Percentiles rank a stretch among this genome's conserved stretches.
These are phyloP conservation scores for human DNA, from an alignment of 2,113 vertebrate genomes.

Conservation along the genomic window GRCh38 chr4:178644001-178644500, in stretches of 20 bases:
- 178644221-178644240: not conserved
- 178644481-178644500: not conserved
- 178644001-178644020: not conserved
- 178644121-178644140: not conserved
- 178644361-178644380: not conserved
- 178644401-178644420: not conserved
- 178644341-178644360: not conserved
- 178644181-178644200: not conserved
- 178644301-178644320: not conserved
- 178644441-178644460: not conserved
- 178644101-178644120: not conserved
- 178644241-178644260: not conserved
- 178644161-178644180: not conserved
- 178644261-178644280: not conserved
- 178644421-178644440: not conserved
- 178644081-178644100: not conserved
- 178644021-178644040: no score
- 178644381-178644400: not conserved
- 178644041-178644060: not conserved
- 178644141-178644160: not conserved
- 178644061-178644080: not conserved
- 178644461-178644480: not conserved
- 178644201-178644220: not conserved
- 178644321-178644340: not conserved
- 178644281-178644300: not conserved